phyloP scores from a whole-genome alignment of 2,797 vertebrate genomes.

The Gephyroberyx darwinii region DNA sequence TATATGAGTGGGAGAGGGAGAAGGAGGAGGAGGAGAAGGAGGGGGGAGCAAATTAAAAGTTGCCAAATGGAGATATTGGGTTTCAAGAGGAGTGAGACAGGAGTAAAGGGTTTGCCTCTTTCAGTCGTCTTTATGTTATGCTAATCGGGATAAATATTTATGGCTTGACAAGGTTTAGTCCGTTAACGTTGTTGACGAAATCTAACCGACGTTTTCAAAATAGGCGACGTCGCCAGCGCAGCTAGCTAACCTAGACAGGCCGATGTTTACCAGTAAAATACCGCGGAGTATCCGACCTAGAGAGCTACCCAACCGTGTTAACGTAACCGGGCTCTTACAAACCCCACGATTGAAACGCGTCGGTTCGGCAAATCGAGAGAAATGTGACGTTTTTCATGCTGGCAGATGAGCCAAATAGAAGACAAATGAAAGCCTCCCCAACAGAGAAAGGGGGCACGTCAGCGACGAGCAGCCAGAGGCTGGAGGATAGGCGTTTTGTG shows the following conservation, averaged over 20 bases:
- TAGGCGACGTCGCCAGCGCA: conserved; percentile 66
- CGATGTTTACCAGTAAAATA: conserved; percentile 52
- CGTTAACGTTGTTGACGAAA: conserved; percentile 69
- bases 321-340: conserved; percentile 4
- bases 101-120: conserved; percentile 86
- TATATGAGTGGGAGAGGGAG: conserved; percentile 92
- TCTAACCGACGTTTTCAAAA: conserved; percentile 62
- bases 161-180: conserved; percentile 68
- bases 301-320: conserved; percentile 18
- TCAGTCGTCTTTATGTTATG: conserved; percentile 83
- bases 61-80: conserved; percentile 99
- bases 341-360: conserved; percentile 32
- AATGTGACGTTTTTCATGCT: conserved; percentile 71
- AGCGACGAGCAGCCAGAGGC: conserved; percentile 53
- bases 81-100: conserved; percentile 95
- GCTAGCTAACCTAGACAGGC: conserved; percentile 77
- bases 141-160: conserved; percentile 84
- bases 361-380: conserved; percentile 57
- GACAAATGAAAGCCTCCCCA: conserved; percentile 71
- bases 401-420: conserved; percentile 63
- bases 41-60: conserved; percentile 99
- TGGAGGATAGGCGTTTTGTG: conserved; percentile 67
- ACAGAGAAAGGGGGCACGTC: conserved; percentile 67
- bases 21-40: conserved; percentile 88
- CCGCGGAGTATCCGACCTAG: conserved; percentile 8